Evolutionary conservation across 2,797 vertebrate species (phyloP), one percentile per base, ranked within the genome.

Genomic region (Schizopygopsis pylzovi): DNA sequence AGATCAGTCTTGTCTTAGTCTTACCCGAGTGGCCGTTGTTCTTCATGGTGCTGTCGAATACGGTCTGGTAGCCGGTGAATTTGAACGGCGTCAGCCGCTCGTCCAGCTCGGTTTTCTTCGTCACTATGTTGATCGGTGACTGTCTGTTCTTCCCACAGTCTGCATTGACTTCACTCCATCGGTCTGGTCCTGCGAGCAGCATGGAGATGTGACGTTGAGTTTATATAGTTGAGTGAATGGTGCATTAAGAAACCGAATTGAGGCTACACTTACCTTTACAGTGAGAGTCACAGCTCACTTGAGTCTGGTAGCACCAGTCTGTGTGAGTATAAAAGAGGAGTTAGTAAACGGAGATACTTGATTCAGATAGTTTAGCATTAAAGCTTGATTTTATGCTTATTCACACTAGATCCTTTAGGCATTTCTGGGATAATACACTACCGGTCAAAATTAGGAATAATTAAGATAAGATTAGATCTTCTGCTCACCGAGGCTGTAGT

Each of bases 21-120:
- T 83, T 47, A 96, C 98, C 97, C 0, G 98, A 92, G 85, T 99
- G 97, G 0, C 97, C 97, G 0, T 96, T 97, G 73, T 99, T 99
- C 81, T 78, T 54, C 16, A 97, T 67, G 0, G 0, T 2, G 70
- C 86, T 70, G 22, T 1, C 88, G 86, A 95, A 95, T 65, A 9
- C 73, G 9, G 92, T 47, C 33, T 96, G 85, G 0, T 99, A 99
- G 9, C 95, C 94, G 1, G 49, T 82, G 73, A 98, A 98, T 5
- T 39, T 11, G 78, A 99, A 92, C 0, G 89, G 89, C 4, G 84
- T 90, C 59, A 99, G 94, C 0, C 9, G 87, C 1, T 45, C 13
- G 6, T 97, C 85, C 9, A 79, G 56, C 18, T 87, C 0, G 0
- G 94, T 92, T 79, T 95, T 93, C 65, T 79, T 91, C 85, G 96